phyloP scores from a whole-genome alignment of 2,113 vertebrate genomes.

The Chiloscyllium plagiosum region DNA sequence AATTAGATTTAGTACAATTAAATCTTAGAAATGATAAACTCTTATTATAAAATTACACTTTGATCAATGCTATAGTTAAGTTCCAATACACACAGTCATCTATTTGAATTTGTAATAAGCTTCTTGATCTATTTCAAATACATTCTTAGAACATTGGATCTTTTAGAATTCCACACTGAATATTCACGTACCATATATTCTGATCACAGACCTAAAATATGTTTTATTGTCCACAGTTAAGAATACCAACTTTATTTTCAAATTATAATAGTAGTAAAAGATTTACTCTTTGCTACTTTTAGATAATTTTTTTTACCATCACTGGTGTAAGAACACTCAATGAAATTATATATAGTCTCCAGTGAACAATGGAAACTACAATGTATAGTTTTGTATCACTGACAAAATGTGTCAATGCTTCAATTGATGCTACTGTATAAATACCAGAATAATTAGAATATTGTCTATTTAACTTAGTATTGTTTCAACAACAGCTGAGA shows the following conservation, averaged over 20 bases:
- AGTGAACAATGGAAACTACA: background rate
- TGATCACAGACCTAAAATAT: background rate
- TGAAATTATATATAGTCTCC: background rate
- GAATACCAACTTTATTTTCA: background rate
- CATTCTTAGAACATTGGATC: background rate
- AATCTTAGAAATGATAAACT: background rate
- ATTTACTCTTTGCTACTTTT: background rate
- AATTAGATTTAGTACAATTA: background rate
- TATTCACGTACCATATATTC: too few relatives aligned
- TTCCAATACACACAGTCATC: background rate
- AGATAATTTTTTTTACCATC: background rate
- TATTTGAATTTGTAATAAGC: background rate
- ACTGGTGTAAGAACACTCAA: background rate
- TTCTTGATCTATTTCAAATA: background rate
- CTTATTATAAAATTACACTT: background rate
- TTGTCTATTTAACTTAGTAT: background rate
- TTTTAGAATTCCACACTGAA: background rate
- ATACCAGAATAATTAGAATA: background rate
- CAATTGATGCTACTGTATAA: background rate
- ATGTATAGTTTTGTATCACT: background rate
- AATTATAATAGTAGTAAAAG: background rate
- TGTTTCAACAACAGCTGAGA: background rate
- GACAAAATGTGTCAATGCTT: background rate
- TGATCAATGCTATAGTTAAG: background rate
- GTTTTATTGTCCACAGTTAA: background rate